phyloP scores from a whole-genome alignment of 2,797 vertebrate genomes.

The Crenuchus spilurus region DNA sequence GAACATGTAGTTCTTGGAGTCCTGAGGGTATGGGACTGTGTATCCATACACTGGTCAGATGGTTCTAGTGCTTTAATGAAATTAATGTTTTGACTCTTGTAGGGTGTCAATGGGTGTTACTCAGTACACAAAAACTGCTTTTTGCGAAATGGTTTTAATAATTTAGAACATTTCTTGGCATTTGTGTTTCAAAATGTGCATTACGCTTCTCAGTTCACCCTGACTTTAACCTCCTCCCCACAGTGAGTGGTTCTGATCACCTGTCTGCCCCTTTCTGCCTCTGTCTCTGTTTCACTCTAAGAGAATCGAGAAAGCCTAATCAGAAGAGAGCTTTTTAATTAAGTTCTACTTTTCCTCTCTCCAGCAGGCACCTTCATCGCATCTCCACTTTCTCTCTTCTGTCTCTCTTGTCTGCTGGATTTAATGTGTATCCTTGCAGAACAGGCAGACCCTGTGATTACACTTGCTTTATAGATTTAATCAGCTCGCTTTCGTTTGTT shows the following conservation, averaged over 20 bases:
- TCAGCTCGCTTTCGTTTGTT: constrained; percentile 10
- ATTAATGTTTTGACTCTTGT: no score
- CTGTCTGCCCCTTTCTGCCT: neutral
- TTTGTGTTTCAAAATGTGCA: no score
- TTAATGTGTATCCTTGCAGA: constrained; percentile 8
- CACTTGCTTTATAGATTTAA: constrained; percentile 27
- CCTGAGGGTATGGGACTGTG: no score
- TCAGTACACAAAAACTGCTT: no score
- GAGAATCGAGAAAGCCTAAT: constrained; percentile 57
- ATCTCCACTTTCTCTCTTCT: constrained; percentile 7
- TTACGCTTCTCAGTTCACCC: no score
- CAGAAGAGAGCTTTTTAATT: constrained; percentile 63
- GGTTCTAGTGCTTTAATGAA: no score
- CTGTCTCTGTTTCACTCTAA: neutral
- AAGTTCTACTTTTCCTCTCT: constrained; percentile 38
- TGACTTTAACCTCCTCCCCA: neutral
- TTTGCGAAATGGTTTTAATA: no score
- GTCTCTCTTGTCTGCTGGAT: constrained; percentile 11
- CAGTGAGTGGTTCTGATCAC: neutral
- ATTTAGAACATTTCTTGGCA: no score
- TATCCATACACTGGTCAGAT: no score
- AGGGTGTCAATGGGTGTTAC: no score
- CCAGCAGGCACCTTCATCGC: constrained; percentile 16
- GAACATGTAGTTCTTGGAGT: no score
- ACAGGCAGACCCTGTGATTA: constrained; percentile 27